Conservation (phyloP, 2,888 invertebrate species). For the Diabrotica balteata region DNA sequence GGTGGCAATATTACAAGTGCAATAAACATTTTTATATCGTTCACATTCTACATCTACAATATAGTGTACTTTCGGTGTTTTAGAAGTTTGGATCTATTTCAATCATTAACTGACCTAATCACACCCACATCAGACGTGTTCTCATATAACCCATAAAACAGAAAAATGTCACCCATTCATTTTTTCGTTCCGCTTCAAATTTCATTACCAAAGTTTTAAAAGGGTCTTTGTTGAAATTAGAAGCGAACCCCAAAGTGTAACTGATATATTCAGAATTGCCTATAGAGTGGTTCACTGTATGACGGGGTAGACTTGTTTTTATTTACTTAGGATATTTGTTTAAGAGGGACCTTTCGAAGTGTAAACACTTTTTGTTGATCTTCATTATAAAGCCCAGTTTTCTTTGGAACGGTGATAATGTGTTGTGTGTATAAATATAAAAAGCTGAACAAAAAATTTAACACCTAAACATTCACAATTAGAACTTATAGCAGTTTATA, state of each 20-base stretch:
- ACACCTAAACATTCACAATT: background rate
- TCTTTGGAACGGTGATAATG: conserved; percentile 39
- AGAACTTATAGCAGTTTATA: background rate
- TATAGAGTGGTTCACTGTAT: conserved; percentile 20
- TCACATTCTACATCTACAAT: too few species aligned
- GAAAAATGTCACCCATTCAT: conserved; percentile 31
- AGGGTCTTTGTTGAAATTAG: conserved; percentile 44
- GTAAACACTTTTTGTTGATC: conserved; percentile 51
- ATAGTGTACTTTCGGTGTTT: too few species aligned
- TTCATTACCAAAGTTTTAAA: conserved; percentile 43
- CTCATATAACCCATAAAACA: conserved; percentile 21
- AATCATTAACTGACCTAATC: too few species aligned
- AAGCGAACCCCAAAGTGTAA: conserved; percentile 45
- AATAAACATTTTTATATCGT: too few species aligned
- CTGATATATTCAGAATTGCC: conserved; percentile 39
- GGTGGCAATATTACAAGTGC: too few species aligned
- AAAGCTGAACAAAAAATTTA: conserved; percentile 1
- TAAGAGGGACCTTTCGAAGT: conserved; percentile 52
- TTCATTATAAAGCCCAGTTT: conserved; percentile 44
- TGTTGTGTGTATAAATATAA: conserved; percentile 35
- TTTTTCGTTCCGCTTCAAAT: conserved; percentile 41
- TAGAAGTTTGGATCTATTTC: too few species aligned
- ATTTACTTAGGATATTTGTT: conserved; percentile 56
- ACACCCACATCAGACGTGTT: background rate
- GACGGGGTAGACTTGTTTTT: conserved; percentile 51